These are phyloP conservation scores for Terebella lapidaria DNA, from an alignment of 2,888 invertebrate species.

Conservation along the genomic window DNA sequence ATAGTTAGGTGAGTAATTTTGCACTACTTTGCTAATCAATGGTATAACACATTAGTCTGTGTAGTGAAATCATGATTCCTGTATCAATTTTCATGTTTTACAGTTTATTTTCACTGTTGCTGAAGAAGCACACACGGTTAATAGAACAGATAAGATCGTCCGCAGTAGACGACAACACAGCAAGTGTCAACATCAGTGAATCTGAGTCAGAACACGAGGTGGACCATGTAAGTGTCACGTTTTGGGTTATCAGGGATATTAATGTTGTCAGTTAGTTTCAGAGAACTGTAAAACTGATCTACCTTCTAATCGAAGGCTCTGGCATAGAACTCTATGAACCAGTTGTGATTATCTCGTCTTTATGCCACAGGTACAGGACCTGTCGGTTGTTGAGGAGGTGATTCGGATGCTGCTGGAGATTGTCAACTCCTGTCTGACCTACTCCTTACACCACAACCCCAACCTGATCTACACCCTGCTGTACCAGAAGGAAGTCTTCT, in stretches of 20 bases:
- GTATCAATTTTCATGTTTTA: neutral
- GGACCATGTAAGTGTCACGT: slow-evolving; percentile 39
- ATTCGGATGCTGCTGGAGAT: slow-evolving; percentile 95
- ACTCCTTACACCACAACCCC: slow-evolving; percentile 80
- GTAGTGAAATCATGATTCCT: too few species aligned
- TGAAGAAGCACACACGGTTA: slow-evolving; percentile 67
- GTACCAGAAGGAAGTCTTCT: slow-evolving; percentile 83
- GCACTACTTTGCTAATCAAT: neutral
- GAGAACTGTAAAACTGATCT: too few species aligned
- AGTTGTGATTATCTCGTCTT: too few species aligned
- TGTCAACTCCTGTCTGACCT: slow-evolving; percentile 86
- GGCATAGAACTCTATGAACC: too few species aligned
- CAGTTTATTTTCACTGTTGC: slow-evolving; percentile 83
- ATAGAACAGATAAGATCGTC: slow-evolving; percentile 46
- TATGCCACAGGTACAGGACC: slow-evolving; percentile 61
- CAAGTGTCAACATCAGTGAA: slow-evolving; percentile 1
- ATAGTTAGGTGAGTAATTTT: slow-evolving; percentile 61
- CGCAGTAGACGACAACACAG: slow-evolving; percentile 23
- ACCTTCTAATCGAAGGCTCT: too few species aligned
- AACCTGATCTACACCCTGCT: slow-evolving; percentile 92
- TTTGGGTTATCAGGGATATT: too few species aligned
- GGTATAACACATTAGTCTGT: too few species aligned
- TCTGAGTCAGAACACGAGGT: slow-evolving; percentile 11
- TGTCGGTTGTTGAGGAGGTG: slow-evolving; percentile 90
- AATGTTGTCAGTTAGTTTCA: too few species aligned